A percentile compares a stretch with the other conserved stretches of the same genome.
Conservation (phyloP, 2,797 vertebrate genomes). For the Sarcoramphus papa region DNA sequence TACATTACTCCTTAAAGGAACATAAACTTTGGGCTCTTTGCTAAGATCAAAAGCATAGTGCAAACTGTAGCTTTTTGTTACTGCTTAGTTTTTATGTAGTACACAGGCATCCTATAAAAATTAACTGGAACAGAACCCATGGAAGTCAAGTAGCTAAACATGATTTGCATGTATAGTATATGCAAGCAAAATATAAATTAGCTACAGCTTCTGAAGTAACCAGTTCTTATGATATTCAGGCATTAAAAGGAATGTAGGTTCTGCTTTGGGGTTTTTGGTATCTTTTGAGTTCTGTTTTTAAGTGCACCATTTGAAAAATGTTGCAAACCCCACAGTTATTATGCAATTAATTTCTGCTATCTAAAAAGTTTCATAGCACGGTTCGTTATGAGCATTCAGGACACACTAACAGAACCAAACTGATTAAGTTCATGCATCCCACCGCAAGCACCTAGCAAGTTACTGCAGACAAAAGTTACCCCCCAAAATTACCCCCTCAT, state of each 20-base stretch:
- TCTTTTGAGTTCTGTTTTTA: not conserved
- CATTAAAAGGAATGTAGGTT: not conserved
- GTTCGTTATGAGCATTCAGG: not conserved
- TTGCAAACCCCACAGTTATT: not conserved
- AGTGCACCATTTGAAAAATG: not conserved
- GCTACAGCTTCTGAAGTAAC: not conserved
- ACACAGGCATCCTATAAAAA: not conserved
- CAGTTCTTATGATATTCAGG: not conserved
- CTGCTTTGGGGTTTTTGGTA: not conserved
- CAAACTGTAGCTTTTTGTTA: not conserved
- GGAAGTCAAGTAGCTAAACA: not conserved
- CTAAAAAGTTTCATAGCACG: not conserved
- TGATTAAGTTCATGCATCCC: not conserved
- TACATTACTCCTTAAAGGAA: not conserved
- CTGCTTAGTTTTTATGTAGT: not conserved
- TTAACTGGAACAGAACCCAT: not conserved
- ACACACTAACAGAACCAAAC: not conserved
- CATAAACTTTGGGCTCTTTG: not conserved
- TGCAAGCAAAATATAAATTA: not conserved
- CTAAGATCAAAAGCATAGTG: not conserved
- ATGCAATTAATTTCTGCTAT: not conserved
- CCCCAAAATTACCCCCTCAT: not conserved
- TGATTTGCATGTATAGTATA: not conserved
- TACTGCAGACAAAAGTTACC: not conserved
- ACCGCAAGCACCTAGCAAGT: not conserved